phyloP scores from a whole-genome alignment of 2,797 vertebrate species.

The Propithecus deckenii region DNA sequence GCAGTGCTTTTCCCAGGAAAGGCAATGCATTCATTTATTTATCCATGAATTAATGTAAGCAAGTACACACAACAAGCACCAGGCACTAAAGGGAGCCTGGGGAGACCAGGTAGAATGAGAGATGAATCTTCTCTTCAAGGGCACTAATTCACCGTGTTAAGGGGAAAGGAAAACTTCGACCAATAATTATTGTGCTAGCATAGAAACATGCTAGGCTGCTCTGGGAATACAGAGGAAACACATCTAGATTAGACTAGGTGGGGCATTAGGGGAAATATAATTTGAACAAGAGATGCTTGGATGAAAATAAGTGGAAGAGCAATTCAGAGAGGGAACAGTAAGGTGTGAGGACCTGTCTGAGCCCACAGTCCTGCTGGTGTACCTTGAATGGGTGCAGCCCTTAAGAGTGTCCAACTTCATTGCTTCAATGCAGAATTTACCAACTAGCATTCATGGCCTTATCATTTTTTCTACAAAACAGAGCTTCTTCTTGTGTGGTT shows the following conservation, averaged over 20 bases:
- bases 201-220: neutral
- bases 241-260: neutral
- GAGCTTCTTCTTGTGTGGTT: neutral
- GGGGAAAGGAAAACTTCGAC: neutral
- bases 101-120: neutral
- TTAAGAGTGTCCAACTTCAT: neutral
- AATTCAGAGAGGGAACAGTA: neutral
- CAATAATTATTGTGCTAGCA: neutral
- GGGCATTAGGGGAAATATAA: neutral
- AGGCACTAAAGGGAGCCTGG: neutral
- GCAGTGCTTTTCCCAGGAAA: neutral
- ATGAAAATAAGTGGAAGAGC: neutral
- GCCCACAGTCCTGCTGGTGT: rapidly evolving
- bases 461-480: no score
- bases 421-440: neutral
- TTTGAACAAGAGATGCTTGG: neutral
- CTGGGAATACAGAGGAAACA: neutral
- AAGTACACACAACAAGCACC: neutral
- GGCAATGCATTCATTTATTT: neutral
- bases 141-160: neutral
- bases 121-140: neutral
- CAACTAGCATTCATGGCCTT: neutral
- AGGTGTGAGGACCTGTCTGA: rapidly evolving
- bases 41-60: neutral
- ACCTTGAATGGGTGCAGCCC: no score